phyloP scores from a whole-genome alignment of 2,888 invertebrate species.

The Thyatira batis region DNA sequence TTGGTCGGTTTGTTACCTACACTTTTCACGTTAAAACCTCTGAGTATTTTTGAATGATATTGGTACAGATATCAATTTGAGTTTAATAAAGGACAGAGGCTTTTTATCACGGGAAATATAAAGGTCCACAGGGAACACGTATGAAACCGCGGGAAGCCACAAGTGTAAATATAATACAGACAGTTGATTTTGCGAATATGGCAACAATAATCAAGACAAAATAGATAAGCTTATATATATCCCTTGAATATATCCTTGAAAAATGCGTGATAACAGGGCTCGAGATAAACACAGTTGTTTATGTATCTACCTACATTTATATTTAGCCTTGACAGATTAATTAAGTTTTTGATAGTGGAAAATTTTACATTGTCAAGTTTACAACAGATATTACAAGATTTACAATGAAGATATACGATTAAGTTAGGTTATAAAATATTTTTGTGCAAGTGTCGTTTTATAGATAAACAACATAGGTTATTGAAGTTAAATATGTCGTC shows the following conservation, averaged over 20 bases:
- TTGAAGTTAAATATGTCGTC: neutral
- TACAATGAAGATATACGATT: neutral
- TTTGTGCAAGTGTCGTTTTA: neutral
- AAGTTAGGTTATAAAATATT: neutral
- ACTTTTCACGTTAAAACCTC: too few relatives aligned
- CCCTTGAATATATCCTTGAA: constrained; percentile 54
- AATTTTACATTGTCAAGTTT: constrained; percentile 12
- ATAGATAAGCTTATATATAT: constrained; percentile 39
- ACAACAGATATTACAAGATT: neutral
- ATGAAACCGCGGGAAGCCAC: too few relatives aligned
- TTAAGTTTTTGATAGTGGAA: constrained; percentile 21
- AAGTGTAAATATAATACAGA: neutral
- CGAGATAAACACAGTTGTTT: constrained; percentile 26
- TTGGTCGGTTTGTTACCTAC: too few relatives aligned
- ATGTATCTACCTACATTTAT: constrained; percentile 13
- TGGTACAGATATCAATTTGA: too few relatives aligned
- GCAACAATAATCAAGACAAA: constrained; percentile 9
- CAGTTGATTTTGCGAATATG: neutral
- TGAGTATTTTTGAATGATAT: too few relatives aligned
- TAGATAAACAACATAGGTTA: neutral
- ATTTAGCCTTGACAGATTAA: constrained; percentile 29
- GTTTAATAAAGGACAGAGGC: too few relatives aligned
- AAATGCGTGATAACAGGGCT: constrained; percentile 41
- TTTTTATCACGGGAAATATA: too few relatives aligned
- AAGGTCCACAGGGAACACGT: too few relatives aligned